Evolutionary conservation across 2,888 invertebrate species (phyloP).

Genomic region (Metellina segmentata): DNA sequence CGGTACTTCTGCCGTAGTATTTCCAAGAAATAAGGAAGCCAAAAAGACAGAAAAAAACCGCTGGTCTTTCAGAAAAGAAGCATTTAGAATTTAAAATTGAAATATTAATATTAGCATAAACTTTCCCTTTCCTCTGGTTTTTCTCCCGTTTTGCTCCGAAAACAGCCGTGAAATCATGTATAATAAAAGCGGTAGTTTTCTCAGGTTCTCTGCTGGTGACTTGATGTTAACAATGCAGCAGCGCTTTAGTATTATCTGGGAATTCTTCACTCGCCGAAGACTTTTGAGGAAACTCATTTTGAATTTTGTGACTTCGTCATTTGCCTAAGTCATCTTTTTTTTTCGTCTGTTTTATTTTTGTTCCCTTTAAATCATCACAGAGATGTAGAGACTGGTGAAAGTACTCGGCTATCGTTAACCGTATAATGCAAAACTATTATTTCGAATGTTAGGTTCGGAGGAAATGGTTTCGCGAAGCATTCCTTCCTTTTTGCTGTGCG

Average conservation of each 20-base stretch:
- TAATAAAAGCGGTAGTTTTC: conserved; percentile 50
- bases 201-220: background rate
- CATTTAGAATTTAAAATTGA: conserved; percentile 72
- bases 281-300: conserved; percentile 50
- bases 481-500: background rate
- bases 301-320: conserved; percentile 36
- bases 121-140: background rate
- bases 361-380: background rate
- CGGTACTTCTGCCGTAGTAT: conserved; percentile 1
- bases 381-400: background rate
- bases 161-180: conserved; percentile 61
- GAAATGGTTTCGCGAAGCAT: background rate
- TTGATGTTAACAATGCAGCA: conserved; percentile 64
- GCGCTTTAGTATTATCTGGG: conserved; percentile 22
- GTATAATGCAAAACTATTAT: conserved; percentile 54
- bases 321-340: conserved; percentile 58
- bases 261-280: background rate
- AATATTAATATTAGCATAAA: conserved; percentile 71
- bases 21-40: conserved; percentile 2
- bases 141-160: background rate
- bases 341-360: conserved; percentile 21
- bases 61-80: conserved; percentile 13
- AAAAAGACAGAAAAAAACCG: background rate
- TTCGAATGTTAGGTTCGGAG: conserved; percentile 37
- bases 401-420: conserved; percentile 21